phyloP scores from a whole-genome alignment of 2,888 invertebrate species.

The Tenodera sinensis region DNA sequence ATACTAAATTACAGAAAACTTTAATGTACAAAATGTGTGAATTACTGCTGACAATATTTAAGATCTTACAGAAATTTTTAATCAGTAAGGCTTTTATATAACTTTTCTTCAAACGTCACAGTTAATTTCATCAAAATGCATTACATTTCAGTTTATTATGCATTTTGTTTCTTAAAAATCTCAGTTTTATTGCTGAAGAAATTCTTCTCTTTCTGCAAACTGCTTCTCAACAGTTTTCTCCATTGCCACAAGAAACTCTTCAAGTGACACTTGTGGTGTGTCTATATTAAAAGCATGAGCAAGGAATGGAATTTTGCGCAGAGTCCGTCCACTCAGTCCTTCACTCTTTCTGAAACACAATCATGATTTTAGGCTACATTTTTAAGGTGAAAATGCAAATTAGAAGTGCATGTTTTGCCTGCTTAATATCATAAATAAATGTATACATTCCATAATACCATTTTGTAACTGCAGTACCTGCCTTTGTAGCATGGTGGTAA shows the following conservation, averaged over 20 bases:
- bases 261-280: constrained; percentile 26
- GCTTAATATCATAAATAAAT: no score
- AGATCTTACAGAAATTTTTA: no score
- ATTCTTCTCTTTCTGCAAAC: constrained; percentile 7
- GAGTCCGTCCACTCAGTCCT: constrained; percentile 77
- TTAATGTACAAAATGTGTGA: no score
- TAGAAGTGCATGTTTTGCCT: no score
- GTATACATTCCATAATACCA: no score
- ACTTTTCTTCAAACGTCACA: background rate
- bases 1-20: no score
- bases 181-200: background rate
- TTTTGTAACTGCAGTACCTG: no score
- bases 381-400: background rate
- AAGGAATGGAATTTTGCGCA: constrained; percentile 86
- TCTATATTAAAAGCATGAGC: constrained; percentile 62
- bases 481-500: no score
- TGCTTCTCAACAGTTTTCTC: constrained; percentile 21
- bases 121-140: background rate
- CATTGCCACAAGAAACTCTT: constrained; percentile 24
- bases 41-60: no score
- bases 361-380: background rate
- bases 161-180: background rate
- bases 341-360: constrained; percentile 47
- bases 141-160: background rate
- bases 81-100: no score